phyloP scores from a whole-genome alignment of 2,797 vertebrate genomes.

The Bucorvus abyssinicus region DNA sequence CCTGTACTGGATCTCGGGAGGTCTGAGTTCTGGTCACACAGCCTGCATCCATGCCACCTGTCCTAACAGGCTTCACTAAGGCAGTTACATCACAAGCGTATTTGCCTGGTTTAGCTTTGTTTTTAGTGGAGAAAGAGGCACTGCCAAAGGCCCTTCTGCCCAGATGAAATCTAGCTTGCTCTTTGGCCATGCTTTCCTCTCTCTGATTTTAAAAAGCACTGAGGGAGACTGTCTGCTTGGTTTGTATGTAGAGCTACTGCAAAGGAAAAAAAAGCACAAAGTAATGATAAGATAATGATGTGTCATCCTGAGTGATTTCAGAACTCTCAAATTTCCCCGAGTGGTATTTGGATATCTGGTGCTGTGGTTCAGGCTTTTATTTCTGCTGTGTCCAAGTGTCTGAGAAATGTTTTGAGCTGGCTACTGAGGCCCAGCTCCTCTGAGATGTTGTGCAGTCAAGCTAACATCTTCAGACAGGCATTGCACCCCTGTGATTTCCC shows the following conservation, averaged over 20 bases:
- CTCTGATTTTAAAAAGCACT: not conserved
- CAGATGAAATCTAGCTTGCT: not conserved
- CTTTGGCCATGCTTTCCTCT: not conserved
- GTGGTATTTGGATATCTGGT: not conserved
- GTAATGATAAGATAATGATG: not conserved
- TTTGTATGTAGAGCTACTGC: not conserved
- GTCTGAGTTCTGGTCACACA: not conserved
- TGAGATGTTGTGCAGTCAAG: not conserved
- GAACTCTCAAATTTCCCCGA: not conserved
- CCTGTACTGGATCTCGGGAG: not conserved
- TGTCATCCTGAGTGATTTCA: not conserved
- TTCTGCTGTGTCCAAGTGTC: not conserved
- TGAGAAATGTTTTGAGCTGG: not conserved
- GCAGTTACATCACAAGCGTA: not conserved
- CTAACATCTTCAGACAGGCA: not conserved
- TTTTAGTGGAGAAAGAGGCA: not conserved
- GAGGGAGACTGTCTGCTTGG: not conserved
- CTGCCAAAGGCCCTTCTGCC: not conserved
- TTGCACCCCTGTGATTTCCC: not conserved
- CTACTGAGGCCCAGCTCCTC: not conserved
- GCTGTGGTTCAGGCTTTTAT: not conserved
- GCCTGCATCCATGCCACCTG: not conserved
- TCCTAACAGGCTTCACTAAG: not conserved
- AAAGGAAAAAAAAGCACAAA: not conserved
- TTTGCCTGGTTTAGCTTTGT: not conserved